phyloP scores from a whole-genome alignment of 2,888 invertebrate genomes.

The Acanthosepion esculentum region DNA sequence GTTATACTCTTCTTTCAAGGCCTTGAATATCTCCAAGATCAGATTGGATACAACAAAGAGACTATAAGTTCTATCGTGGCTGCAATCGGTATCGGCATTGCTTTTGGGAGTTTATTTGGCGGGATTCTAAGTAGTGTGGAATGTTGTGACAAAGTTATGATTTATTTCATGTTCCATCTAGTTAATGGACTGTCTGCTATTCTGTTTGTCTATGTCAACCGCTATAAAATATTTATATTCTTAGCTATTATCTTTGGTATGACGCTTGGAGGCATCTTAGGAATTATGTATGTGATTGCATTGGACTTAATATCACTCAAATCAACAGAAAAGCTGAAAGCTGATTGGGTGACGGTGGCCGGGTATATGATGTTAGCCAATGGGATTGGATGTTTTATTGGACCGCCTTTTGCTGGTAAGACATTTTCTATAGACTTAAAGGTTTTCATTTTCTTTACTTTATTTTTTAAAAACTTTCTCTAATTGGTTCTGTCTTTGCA shows the following conservation, averaged over 20 bases:
- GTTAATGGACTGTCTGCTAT: conserved; percentile 57
- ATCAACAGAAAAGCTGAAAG: conserved; percentile 33
- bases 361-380: conserved; percentile 69
- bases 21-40: conserved; percentile 60
- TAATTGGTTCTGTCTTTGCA: too few relatives aligned
- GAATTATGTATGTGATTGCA: conserved; percentile 65
- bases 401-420: conserved; percentile 65
- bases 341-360: conserved; percentile 55
- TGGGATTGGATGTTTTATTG: conserved; percentile 65
- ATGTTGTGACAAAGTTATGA: conserved; percentile 56
- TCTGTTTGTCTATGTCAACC: conserved; percentile 50
- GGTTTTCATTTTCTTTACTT: neutral
- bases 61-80: conserved; percentile 60
- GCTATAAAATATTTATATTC: conserved; percentile 38
- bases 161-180: conserved; percentile 61
- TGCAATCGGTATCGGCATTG: conserved; percentile 59
- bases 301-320: conserved; percentile 62
- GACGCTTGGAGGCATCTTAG: conserved; percentile 65
- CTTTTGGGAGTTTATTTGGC: conserved; percentile 64
- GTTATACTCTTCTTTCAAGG: conserved; percentile 61
- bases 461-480: too few relatives aligned
- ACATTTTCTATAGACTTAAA: neutral
- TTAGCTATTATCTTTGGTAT: conserved; percentile 57
- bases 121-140: conserved; percentile 64
- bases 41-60: conserved; percentile 56